Conservation (phyloP, 1,140 invertebrate genomes). For the Heliconius nattereri region DNA sequence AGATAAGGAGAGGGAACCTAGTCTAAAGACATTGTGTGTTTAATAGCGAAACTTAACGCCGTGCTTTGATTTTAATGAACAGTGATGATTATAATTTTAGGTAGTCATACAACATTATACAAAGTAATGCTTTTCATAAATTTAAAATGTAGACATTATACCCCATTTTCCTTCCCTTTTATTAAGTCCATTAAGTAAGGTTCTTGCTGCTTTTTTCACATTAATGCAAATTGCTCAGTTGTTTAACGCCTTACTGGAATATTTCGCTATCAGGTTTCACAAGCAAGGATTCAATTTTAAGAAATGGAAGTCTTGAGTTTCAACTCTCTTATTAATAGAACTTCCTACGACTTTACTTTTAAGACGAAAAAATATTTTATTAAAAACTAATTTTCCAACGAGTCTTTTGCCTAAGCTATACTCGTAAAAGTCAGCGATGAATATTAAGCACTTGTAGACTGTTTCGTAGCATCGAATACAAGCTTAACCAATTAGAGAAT, state of each 20-base stretch:
- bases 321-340: background rate
- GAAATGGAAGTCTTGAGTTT: background rate
- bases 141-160: background rate
- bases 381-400: too few relatives aligned
- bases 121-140: background rate
- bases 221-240: constrained; percentile 21
- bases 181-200: constrained; percentile 21
- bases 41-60: too few relatives aligned
- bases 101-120: background rate
- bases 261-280: constrained; percentile 22
- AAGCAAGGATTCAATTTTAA: background rate
- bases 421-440: too few relatives aligned
- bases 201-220: constrained; percentile 13
- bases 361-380: background rate
- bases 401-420: too few relatives aligned
- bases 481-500: too few relatives aligned
- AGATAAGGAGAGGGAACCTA: too few relatives aligned
- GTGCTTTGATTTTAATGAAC: too few relatives aligned
- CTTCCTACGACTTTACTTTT: background rate
- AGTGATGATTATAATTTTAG: too few relatives aligned
- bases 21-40: too few relatives aligned
- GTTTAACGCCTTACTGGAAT: constrained; percentile 14
- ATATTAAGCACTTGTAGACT: too few relatives aligned
- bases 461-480: too few relatives aligned
- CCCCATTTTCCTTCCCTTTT: background rate